Evolutionary conservation across 1,140 invertebrate species (phyloP).

Genomic region (Dendrolimus punctatus): DNA sequence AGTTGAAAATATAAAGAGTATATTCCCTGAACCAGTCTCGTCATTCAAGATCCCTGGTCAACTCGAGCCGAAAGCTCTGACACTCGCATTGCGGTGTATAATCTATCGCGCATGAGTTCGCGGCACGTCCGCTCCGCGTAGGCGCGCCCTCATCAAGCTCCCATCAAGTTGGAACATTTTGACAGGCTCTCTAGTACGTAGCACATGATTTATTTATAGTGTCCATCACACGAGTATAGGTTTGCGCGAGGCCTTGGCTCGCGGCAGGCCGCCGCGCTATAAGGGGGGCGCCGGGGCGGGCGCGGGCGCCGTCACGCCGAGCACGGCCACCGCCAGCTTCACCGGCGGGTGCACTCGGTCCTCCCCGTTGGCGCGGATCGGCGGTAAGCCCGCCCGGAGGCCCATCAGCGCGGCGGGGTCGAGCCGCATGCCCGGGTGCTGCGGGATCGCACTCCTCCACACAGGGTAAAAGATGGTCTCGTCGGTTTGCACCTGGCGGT

Average conservation of each 20-base stretch:
- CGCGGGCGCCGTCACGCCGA: conserved; percentile 12
- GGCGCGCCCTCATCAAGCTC: no score
- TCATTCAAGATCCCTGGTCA: no score
- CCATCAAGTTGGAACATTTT: no score
- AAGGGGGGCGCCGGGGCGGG: conserved; percentile 5
- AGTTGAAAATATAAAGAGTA: no score
- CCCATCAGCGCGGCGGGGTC: conserved; percentile 26
- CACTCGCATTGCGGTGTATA: no score
- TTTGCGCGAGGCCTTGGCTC: neutral
- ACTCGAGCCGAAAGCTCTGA: no score
- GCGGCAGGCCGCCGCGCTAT: conserved; percentile 13
- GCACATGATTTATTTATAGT: no score
- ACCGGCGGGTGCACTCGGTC: conserved; percentile 12
- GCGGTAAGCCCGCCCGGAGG: conserved; percentile 13
- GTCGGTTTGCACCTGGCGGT: conserved; percentile 50
- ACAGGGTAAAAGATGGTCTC: conserved; percentile 20
- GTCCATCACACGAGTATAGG: no score
- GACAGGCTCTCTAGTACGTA: no score
- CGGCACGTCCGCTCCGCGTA: no score
- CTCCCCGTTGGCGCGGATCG: conserved; percentile 10
- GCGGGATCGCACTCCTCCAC: conserved; percentile 2
- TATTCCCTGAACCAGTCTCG: no score
- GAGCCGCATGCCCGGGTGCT: conserved; percentile 23
- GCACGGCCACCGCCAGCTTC: conserved; percentile 18
- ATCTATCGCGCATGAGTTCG: no score